A percentile compares a stretch with the other conserved stretches of the same genome.
Evolutionary conservation across 2,888 invertebrate genomes (phyloP).

Genomic region (Leptinotarsa haldemani): DNA sequence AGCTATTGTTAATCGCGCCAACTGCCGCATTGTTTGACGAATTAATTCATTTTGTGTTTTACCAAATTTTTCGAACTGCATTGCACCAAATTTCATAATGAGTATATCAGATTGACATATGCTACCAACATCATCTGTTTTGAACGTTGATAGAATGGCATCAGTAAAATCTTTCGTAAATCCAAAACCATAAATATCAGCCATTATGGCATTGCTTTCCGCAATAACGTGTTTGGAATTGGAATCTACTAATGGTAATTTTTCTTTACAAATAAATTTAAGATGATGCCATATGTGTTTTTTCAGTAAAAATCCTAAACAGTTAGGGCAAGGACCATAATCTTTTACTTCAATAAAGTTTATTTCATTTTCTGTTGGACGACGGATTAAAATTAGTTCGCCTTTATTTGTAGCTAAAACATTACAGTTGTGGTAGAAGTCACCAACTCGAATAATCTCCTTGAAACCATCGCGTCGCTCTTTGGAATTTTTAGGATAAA

Average conservation of each 20-base stretch:
- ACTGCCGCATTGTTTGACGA: slow-evolving; percentile 37
- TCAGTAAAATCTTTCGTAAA: slow-evolving; percentile 22
- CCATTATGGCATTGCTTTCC: slow-evolving; percentile 28
- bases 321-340: slow-evolving; percentile 39
- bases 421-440: slow-evolving; percentile 36
- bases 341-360: slow-evolving; percentile 19
- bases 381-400: slow-evolving; percentile 31
- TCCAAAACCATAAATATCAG: slow-evolving; percentile 20
- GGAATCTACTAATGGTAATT: not conserved
- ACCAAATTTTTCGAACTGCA: slow-evolving; percentile 38
- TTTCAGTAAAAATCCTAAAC: slow-evolving; percentile 33
- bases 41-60: slow-evolving; percentile 36
- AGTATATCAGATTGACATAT: slow-evolving; percentile 25
- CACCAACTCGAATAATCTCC: slow-evolving; percentile 22
- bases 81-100: slow-evolving; percentile 35
- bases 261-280: slow-evolving; percentile 25
- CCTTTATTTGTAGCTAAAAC: slow-evolving; percentile 28
- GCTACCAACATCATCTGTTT: slow-evolving; percentile 14
- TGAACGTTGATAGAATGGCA: slow-evolving; percentile 10
- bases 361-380: slow-evolving; percentile 25
- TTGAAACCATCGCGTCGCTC: slow-evolving; percentile 26
- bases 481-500: slow-evolving; percentile 28
- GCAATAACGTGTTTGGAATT: slow-evolving; percentile 14
- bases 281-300: slow-evolving; percentile 36
- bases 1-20: slow-evolving; percentile 31